Percentiles rank a stretch among this genome's conserved stretches.
phyloP scores from a whole-genome alignment of 2,888 invertebrate genomes.

The Rhagonycha fulva region DNA sequence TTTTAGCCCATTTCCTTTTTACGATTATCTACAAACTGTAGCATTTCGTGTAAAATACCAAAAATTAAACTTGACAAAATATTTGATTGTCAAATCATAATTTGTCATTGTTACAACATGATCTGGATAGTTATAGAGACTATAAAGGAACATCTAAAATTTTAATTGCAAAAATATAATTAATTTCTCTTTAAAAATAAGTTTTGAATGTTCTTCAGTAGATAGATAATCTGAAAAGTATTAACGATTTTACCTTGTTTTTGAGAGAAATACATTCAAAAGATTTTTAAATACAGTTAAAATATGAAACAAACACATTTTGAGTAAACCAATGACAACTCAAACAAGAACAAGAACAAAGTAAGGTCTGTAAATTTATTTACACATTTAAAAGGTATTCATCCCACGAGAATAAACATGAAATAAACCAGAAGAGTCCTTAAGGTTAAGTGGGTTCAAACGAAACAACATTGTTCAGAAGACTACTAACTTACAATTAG shows the following conservation, averaged over 20 bases:
- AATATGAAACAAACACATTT: background rate
- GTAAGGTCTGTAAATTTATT: background rate
- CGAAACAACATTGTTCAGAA: background rate
- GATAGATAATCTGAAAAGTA: no score
- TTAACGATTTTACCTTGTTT: no score
- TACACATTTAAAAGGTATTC: background rate
- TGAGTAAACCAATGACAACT: background rate
- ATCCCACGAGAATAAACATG: background rate
- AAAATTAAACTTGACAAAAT: background rate
- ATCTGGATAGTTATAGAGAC: background rate
- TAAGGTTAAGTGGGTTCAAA: background rate
- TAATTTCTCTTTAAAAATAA: no score
- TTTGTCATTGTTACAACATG: background rate
- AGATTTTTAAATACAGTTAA: background rate
- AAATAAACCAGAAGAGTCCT: background rate
- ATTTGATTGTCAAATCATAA: no score
- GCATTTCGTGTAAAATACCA: background rate
- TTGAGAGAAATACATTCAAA: background rate
- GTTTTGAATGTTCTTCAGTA: no score
- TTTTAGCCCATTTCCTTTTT: background rate
- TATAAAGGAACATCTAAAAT: no score
- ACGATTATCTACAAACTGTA: background rate
- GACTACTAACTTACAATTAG: background rate
- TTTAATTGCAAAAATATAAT: no score
- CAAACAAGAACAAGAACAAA: background rate